Conservation (phyloP, 2,888 invertebrate genomes). For the Callosobruchus maculatus region DNA sequence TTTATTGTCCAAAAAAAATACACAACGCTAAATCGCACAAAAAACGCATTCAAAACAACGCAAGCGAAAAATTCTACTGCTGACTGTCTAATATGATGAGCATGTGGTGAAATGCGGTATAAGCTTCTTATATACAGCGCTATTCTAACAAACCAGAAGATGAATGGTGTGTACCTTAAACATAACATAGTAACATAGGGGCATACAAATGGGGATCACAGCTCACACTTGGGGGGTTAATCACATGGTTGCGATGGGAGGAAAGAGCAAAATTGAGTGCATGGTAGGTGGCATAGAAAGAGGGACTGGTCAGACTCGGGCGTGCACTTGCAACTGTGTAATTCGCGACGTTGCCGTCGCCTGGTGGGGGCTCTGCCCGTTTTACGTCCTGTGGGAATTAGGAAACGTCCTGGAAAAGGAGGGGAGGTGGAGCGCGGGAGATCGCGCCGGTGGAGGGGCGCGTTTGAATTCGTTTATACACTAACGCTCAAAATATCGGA, state of each 20-base stretch:
- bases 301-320: constrained; percentile 33
- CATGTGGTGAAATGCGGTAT: neutral
- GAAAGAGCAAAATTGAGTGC: neutral
- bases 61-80: constrained; percentile 27
- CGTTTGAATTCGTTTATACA: neutral
- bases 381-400: constrained; percentile 30
- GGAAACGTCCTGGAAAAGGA: constrained; percentile 19
- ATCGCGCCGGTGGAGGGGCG: neutral
- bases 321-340: constrained; percentile 38
- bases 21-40: constrained; percentile 35
- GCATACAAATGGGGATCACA: constrained; percentile 27
- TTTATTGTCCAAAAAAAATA: constrained; percentile 35
- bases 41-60: constrained; percentile 37
- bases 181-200: constrained; percentile 21
- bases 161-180: constrained; percentile 26
- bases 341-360: constrained; percentile 35
- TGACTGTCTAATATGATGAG: constrained; percentile 13
- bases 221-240: constrained; percentile 28
- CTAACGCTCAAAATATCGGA: neutral
- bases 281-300: neutral
- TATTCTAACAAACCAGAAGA: constrained; percentile 24
- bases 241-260: constrained; percentile 26
- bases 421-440: constrained; percentile 4
- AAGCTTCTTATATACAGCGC: constrained; percentile 22
- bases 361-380: constrained; percentile 32